Percentiles rank a stretch among this genome's conserved stretches.
Evolutionary conservation across 2,113 vertebrate species (phyloP).

Genomic region (Ptilorrhoa leucosticta): DNA sequence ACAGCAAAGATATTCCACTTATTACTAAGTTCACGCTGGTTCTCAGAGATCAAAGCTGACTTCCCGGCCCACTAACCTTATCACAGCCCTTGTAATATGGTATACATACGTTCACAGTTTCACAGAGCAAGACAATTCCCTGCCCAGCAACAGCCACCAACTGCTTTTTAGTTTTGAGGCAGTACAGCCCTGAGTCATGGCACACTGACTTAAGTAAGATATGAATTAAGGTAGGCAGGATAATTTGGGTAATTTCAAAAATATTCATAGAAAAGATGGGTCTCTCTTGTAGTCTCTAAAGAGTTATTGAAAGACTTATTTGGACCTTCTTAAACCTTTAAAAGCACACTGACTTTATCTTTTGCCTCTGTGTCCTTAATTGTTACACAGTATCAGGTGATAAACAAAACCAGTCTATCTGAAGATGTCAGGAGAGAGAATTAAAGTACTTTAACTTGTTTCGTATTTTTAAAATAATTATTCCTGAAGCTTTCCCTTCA

Average conservation of each 20-base stretch:
- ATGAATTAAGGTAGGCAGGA: neutral
- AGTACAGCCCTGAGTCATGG: neutral
- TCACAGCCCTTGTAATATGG: neutral
- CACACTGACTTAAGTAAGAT: neutral
- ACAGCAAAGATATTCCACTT: neutral
- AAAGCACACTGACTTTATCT: neutral
- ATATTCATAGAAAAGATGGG: neutral
- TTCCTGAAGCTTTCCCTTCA: neutral
- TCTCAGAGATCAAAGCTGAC: neutral
- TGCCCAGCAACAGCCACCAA: neutral
- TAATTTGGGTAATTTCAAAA: neutral
- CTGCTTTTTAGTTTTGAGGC: neutral
- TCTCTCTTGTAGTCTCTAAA: neutral
- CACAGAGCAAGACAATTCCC: neutral
- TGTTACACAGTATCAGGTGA: neutral
- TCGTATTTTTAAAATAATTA: neutral
- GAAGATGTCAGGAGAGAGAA: neutral
- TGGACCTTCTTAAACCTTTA: neutral
- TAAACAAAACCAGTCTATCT: neutral
- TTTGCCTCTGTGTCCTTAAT: neutral
- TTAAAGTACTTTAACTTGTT: neutral
- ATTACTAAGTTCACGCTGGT: neutral
- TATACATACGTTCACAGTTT: neutral
- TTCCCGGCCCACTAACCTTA: neutral
- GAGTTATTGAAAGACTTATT: neutral